Evolutionary conservation across 2,888 invertebrate species (phyloP), one percentile per base, ranked within the genome.

Genomic region (Epistrophe grossulariae): DNA sequence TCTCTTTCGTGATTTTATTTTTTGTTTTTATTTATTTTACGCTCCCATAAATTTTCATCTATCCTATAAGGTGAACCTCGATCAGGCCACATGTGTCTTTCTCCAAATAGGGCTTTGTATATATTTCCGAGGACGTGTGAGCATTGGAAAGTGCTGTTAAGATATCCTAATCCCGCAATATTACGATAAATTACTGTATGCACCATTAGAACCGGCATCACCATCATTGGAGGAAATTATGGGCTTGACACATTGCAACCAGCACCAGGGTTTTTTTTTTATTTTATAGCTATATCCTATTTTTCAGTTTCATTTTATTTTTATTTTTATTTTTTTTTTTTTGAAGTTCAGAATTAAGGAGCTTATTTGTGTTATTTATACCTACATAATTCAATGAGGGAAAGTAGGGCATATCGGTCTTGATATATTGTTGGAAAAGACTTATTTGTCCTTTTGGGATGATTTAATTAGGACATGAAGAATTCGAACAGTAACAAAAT

Each of bases 21-120:
- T 62, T 31, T 50, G 17, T 8, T n/a, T 59, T 55, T 45, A 15
- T 40, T 66, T 48, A 64, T 64, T 52, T 71, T 77, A 71, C 60
- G 80, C 72, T 68, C 66, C 66, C 72, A 84, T 84, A 84, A 77
- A 84, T 84, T 80, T 76, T 11, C 72, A 77, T 84, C 66, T 66
- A 66, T 28, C 48, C 50, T 8, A 31, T 17, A 73, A n/a, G 77
- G 68, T 76, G 66, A 55, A 31, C n/a, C 43, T 52, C 19, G 15
- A 55, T 55, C 38, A 10, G 28, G 62, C 70, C 73, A 73, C 62
- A 84, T 79, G 83, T 84, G 79, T 50, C n/a, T 55, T 35, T 28
- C 24, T 66, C 45, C 13, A 28, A 17, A n/a, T 45, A 10, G 38
- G 24, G 6, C 24, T 24, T 24, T 50, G 35, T 24, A 24, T 71